These are phyloP conservation scores for Meteorus colon DNA, from an alignment of 2,888 invertebrate genomes.

Conservation along the genomic window DNA sequence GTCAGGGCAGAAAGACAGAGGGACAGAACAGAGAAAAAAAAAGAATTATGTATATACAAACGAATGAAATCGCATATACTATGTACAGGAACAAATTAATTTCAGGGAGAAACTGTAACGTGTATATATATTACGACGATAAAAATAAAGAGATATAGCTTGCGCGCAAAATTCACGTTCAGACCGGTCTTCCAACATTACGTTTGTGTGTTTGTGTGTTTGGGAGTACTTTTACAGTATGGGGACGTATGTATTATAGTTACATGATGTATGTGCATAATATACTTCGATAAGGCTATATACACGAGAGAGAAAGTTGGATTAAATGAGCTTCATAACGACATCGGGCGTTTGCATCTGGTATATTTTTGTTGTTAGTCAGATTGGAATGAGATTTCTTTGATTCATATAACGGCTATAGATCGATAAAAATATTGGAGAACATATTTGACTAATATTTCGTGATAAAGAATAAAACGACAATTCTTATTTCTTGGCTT, in stretches of 20 bases:
- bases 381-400: too few relatives aligned
- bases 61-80: conserved; percentile 16
- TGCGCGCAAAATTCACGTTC: not conserved
- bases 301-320: not conserved
- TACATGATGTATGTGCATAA: not conserved
- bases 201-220: not conserved
- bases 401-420: too few relatives aligned
- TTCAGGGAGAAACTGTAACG: conserved; percentile 37
- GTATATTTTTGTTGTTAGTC: too few relatives aligned
- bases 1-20: conserved; percentile 11
- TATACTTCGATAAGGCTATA: not conserved
- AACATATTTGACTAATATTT: too few relatives aligned
- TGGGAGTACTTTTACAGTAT: not conserved
- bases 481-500: too few relatives aligned
- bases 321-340: too few relatives aligned
- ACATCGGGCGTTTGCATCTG: too few relatives aligned
- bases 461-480: too few relatives aligned
- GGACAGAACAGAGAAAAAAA: not conserved
- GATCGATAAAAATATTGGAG: too few relatives aligned
- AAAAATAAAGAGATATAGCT: conserved; percentile 38
- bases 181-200: conserved; percentile 22
- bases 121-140: conserved; percentile 26
- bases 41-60: conserved; percentile 28
- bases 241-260: not conserved
- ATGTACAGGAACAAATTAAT: conserved; percentile 44